Base-by-base conservation (phyloP, 2,797 vertebrate species). In the Apogon hyalosoma region DNA sequence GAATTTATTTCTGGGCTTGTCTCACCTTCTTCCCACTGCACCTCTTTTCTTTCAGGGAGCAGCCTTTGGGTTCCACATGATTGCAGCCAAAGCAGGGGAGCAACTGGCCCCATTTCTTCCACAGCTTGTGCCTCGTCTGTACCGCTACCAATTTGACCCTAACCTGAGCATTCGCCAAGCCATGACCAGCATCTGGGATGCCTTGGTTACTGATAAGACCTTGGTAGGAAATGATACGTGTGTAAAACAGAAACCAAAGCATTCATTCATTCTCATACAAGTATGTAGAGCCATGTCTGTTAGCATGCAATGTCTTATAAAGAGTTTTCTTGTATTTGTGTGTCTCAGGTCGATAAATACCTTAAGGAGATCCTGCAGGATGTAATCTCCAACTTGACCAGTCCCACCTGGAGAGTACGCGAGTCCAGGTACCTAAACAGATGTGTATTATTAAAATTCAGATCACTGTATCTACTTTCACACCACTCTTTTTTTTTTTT, bases 131-230 rank as follows among this genome's bases (percentile, higher is more conserved):
- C 98, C 98, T 5, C 96, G 98, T 9, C 96, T 99, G 48, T 99
- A 99, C 83, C 95, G 97, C 66, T 99, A 99, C 77, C 98, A 98
- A 90, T 99, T 99, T 92, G 98, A 99, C 81, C 98, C 98, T 54
- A 99, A 99, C 88, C 87, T 97, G 86, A 95, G 93, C 73, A 96
- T 99, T 82, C 95, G 98, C 33, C 97, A 98, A 85, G 97, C 98
- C 49, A 99, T 99, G 98, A 99, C 96, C 54, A 98, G 97, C 91
- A 99, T 99, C 91, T 99, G 98, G 98, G 97, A 98, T 36, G 97
- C 98, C 0, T 68, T 99, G 57, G 97, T 98, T 81, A 97, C 96
- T 0, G 97, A 99, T 83, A 99, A 98, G 85, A 94, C 94, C 0
- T 87, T 88, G 84, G 98, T 96, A 92, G 88, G 95, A 90, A 1